Conservation (phyloP, 1,140 invertebrate species). For the Chironomus tepperi region DNA sequence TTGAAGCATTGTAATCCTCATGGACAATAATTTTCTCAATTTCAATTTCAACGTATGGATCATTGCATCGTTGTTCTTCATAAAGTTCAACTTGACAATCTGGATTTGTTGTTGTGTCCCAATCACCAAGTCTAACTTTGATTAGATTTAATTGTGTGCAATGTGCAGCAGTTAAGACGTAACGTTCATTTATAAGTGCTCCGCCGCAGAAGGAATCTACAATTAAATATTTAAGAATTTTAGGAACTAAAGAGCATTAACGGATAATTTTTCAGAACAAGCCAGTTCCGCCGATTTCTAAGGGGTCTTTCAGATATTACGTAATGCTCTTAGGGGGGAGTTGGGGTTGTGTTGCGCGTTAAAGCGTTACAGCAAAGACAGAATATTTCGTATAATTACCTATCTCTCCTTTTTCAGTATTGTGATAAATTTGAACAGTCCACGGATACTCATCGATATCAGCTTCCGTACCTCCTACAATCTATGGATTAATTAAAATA, state of each 20-base stretch:
- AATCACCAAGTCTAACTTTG: conserved; percentile 53
- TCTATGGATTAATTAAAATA: not conserved
- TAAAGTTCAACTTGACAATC: conserved; percentile 51
- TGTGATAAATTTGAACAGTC: not conserved
- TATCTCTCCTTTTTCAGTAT: no score
- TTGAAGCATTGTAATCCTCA: conserved; percentile 47
- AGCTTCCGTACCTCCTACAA: conserved; percentile 19
- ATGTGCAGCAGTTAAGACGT: conserved; percentile 59
- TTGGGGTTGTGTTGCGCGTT: no score
- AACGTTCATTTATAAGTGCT: conserved; percentile 53
- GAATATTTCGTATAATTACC: no score
- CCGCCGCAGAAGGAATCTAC: conserved; percentile 53
- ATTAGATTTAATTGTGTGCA: conserved; percentile 42
- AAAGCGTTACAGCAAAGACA: no score
- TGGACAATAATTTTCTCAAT: conserved; percentile 52
- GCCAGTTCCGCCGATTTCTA: no score
- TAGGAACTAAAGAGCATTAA: no score
- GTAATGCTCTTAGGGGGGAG: no score
- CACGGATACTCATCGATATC: conserved; percentile 12
- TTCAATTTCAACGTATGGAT: conserved; percentile 43
- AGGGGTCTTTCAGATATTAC: no score
- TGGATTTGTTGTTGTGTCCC: conserved; percentile 44
- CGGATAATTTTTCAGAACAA: no score
- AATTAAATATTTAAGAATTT: no score
- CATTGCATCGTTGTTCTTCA: conserved; percentile 42